These are phyloP conservation scores for Chymomyza procnemis DNA, from an alignment of 2,888 invertebrate genomes.

Conservation along the genomic window DNA sequence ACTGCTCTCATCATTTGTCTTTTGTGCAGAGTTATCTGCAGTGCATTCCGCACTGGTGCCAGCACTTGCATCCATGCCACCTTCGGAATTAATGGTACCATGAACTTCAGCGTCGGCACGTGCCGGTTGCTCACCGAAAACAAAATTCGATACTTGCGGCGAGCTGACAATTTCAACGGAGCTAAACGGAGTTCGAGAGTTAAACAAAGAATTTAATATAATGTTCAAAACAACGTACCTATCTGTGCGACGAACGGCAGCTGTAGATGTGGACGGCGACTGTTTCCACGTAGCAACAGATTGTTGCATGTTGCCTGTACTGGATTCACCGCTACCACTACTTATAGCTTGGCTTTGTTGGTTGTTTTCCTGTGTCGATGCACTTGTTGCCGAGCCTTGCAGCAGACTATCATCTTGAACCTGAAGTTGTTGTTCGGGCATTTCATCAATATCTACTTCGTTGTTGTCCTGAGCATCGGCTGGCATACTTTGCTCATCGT, in stretches of 20 bases:
- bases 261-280: conserved; percentile 65
- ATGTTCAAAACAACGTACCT: conserved; percentile 51
- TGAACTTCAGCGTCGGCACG: conserved; percentile 52
- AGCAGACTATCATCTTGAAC: conserved; percentile 71
- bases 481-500: conserved; percentile 80
- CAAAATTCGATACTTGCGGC: conserved; percentile 86
- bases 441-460: conserved; percentile 83
- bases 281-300: conserved; percentile 72
- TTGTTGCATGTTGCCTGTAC: conserved; percentile 68
- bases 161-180: conserved; percentile 93
- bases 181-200: conserved; percentile 59
- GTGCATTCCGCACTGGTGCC: conserved; percentile 42
- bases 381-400: conserved; percentile 45
- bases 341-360: conserved; percentile 87
- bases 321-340: conserved; percentile 86
- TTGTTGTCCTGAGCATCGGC: conserved; percentile 80
- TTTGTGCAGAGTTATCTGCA: conserved; percentile 48
- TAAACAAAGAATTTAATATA: not conserved
- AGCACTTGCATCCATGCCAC: conserved; percentile 44
- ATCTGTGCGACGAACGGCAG: conserved; percentile 68
- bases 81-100: conserved; percentile 71
- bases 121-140: conserved; percentile 80
- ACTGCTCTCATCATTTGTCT: conserved; percentile 43
- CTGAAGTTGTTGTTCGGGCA: conserved; percentile 81
- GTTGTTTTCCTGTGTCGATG: conserved; percentile 75